These are phyloP conservation scores for Drosophila greeni DNA, from an alignment of 2,888 invertebrate species.

Conservation along the genomic window DNA sequence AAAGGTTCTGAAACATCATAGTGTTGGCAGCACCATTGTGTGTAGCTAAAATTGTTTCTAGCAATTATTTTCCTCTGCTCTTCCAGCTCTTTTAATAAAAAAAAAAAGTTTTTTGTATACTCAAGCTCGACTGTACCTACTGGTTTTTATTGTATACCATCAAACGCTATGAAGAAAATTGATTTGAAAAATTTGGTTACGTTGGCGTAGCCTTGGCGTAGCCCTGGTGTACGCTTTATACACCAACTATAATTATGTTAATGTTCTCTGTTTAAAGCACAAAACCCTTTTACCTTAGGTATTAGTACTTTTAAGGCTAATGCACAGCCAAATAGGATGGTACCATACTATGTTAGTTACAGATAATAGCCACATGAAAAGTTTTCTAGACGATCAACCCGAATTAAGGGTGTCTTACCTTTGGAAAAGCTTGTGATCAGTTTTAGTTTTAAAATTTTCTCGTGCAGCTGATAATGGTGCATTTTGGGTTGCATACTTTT, in stretches of 20 bases:
- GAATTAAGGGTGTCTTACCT: constrained; percentile 28
- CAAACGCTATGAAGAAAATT: neutral
- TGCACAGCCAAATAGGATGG: neutral
- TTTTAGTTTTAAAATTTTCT: constrained; percentile 11
- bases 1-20: too few relatives aligned
- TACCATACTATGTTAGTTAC: constrained; percentile 11
- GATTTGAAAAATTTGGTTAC: neutral
- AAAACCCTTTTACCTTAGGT: neutral
- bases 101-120: too few relatives aligned
- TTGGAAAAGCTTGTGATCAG: constrained; percentile 3
- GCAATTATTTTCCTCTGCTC: too few relatives aligned
- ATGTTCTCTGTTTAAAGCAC: too few relatives aligned
- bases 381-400: constrained; percentile 1
- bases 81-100: too few relatives aligned
- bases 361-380: constrained; percentile 18
- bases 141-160: neutral
- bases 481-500: constrained; percentile 26
- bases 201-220: neutral
- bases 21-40: too few relatives aligned
- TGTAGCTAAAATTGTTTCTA: too few relatives aligned
- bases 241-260: too few relatives aligned
- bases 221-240: too few relatives aligned
- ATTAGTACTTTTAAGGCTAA: neutral
- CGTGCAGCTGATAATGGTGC: constrained; percentile 11
- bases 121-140: too few relatives aligned